Conservation (phyloP, 2,888 invertebrate species). For the Petrolisthes manimaculis region DNA sequence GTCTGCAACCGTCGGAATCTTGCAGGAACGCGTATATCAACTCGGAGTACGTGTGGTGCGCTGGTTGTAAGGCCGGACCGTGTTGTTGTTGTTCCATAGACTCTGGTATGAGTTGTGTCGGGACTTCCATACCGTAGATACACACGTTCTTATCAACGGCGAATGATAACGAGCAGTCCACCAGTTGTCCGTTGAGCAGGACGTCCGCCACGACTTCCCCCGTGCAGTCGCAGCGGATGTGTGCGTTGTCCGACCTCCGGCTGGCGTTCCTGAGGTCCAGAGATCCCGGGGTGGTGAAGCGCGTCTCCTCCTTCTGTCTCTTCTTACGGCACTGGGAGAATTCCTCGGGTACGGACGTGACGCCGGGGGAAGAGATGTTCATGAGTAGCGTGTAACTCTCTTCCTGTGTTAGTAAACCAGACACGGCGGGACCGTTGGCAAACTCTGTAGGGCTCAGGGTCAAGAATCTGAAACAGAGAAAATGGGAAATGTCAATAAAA, state of each 20-base stretch:
- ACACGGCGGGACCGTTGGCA: conserved; percentile 84
- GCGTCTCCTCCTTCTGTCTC: conserved; percentile 28
- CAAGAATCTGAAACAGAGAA: conserved; percentile 72
- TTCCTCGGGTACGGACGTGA: conserved; percentile 62
- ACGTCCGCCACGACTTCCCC: conserved; percentile 33
- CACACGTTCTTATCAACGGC: conserved; percentile 85
- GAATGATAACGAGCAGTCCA: conserved; percentile 84
- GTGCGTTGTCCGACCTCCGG: not conserved
- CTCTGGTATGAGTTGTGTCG: conserved; percentile 72
- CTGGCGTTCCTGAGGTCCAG: conserved; percentile 1
- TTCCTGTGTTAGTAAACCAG: conserved; percentile 79
- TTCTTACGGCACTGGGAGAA: conserved; percentile 43
- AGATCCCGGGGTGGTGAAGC: conserved; percentile 4
- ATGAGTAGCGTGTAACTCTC: conserved; percentile 86
- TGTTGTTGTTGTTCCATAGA: conserved; percentile 20
- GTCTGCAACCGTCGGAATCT: conserved; percentile 82
- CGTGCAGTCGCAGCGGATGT: conserved; percentile 40
- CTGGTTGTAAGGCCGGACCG: not conserved
- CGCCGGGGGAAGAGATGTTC: conserved; percentile 81
- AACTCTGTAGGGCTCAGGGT: conserved; percentile 85
- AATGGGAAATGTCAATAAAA: too few species aligned
- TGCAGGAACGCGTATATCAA: conserved; percentile 84
- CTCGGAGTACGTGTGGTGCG: conserved; percentile 76
- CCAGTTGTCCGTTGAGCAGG: conserved; percentile 70
- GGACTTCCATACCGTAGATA: conserved; percentile 76